Base-by-base conservation (phyloP, 2,797 vertebrate species). In the Tokudaia tokunoshimensis region DNA sequence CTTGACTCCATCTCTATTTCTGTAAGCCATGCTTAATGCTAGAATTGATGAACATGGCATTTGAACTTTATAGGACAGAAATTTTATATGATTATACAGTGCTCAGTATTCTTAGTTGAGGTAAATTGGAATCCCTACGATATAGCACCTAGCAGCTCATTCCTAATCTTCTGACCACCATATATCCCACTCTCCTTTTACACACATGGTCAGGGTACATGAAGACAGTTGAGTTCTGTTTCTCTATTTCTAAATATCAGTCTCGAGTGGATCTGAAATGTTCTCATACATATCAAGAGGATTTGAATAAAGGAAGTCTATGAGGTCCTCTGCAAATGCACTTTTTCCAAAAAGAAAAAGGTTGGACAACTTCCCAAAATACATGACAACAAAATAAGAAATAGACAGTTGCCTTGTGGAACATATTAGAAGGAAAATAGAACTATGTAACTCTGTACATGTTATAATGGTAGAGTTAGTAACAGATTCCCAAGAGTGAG, bases 361-460 rank as follows among this genome's bases (percentile, higher is more conserved):
- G 15, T 14, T 92, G 61, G 19, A 2, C 37, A 67, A 57, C 84
- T 96, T 88, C 52, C 41, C 76, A 67, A 70, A 37, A 72, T 29
- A 93, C 34, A 86, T 83, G 55, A 90, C 34, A 70, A 91, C 24
- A 75, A 96, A 88, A 96, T 82, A 31, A 67, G 85, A 92, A 57
- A 55, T 20, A 90, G 74, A 70, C 37, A 89, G 93, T 88, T 86
- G 47, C 41, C 91, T 61, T 31, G 65, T 75, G 26, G 72, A 79
- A 44, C 57, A 24, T 82, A 47, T 72, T 81, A 26, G 83, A 37
- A 95, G 52, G 50, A 90, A 96, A 94, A 41, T 15, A 9, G 31
- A 83, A 82, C 67, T 88, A 10, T 92, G 44, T 94, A 86, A 85
- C 78, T 81, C 11, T 88, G 44, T 94, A 7, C 41, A 17, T 37